A percentile compares a stretch with the other conserved stretches of the same genome.
These are phyloP conservation scores for Xylocopa sonorina DNA, from an alignment of 1,140 invertebrate species.

Conservation along the genomic window DNA sequence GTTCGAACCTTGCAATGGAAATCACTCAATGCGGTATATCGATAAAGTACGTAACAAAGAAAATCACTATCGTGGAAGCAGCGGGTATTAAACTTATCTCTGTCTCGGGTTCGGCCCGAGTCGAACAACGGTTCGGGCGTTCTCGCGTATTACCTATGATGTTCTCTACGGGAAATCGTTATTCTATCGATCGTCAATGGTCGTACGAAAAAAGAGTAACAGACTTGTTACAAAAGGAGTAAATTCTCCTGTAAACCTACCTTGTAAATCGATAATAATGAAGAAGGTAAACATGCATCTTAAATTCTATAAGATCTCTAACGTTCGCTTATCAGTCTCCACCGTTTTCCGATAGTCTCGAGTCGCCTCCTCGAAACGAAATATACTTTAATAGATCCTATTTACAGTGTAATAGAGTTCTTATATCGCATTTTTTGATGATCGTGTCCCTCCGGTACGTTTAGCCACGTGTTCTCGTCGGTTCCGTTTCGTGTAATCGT, in stretches of 20 bases:
- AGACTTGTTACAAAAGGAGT: not conserved
- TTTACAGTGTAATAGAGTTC: constrained; percentile 22
- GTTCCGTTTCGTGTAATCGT: constrained; percentile 35
- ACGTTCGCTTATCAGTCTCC: constrained; percentile 31
- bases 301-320: constrained; percentile 47
- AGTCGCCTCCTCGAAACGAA: constrained; percentile 18
- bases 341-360: constrained; percentile 13
- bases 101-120: not conserved
- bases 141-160: not conserved
- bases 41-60: constrained; percentile 18
- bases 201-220: constrained; percentile 27
- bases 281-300: constrained; percentile 63
- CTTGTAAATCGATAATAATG: constrained; percentile 58
- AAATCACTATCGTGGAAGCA: constrained; percentile 34
- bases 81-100: not conserved
- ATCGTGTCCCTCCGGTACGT: not conserved
- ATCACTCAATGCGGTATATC: not conserved
- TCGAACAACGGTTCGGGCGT: not conserved
- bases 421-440: constrained; percentile 1
- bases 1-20: not conserved
- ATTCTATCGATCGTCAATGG: constrained; percentile 14
- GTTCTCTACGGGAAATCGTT: not conserved
- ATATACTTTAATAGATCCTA: constrained; percentile 14
- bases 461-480: not conserved
- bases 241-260: constrained; percentile 5